Evolutionary conservation across 2,888 invertebrate genomes (phyloP).

Genomic region (Drosophila algonquin): DNA sequence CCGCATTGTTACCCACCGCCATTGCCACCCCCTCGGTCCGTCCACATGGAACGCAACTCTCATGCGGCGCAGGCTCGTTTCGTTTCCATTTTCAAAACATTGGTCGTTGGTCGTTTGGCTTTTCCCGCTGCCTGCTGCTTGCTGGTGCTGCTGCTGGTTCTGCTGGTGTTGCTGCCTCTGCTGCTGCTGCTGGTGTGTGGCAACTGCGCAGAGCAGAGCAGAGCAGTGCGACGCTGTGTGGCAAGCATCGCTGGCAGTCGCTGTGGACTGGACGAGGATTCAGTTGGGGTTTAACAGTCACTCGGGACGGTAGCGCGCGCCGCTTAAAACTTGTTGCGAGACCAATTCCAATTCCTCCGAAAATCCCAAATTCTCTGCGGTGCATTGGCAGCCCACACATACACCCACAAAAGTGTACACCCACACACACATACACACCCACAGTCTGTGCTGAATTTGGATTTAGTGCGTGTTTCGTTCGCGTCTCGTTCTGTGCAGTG

Average conservation of each 20-base stretch:
- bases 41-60: conserved; percentile 33
- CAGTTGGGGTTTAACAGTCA: conserved; percentile 85
- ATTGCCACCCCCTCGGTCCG: conserved; percentile 28
- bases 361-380: conserved; percentile 82
- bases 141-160: conserved; percentile 46
- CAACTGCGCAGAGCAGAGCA: conserved; percentile 14
- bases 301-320: conserved; percentile 84
- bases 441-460: neutral
- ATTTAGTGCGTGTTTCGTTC: conserved; percentile 1
- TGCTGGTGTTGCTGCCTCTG: conserved; percentile 43
- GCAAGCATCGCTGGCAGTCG: conserved; percentile 63
- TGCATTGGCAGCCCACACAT: conserved; percentile 67
- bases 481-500: conserved; percentile 18
- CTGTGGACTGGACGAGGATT: conserved; percentile 76
- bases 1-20: conserved; percentile 32
- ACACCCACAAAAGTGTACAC: conserved; percentile 7
- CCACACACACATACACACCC: conserved; percentile 3
- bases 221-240: neutral
- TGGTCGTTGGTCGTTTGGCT: conserved; percentile 68
- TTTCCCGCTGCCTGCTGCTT: conserved; percentile 49
- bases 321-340: conserved; percentile 78
- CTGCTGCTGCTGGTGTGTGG: conserved; percentile 34
- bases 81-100: conserved; percentile 69
- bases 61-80: conserved; percentile 75
- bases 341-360: conserved; percentile 81